phyloP scores from a whole-genome alignment of 1,140 invertebrate genomes.

The Procambarus virginalis region DNA sequence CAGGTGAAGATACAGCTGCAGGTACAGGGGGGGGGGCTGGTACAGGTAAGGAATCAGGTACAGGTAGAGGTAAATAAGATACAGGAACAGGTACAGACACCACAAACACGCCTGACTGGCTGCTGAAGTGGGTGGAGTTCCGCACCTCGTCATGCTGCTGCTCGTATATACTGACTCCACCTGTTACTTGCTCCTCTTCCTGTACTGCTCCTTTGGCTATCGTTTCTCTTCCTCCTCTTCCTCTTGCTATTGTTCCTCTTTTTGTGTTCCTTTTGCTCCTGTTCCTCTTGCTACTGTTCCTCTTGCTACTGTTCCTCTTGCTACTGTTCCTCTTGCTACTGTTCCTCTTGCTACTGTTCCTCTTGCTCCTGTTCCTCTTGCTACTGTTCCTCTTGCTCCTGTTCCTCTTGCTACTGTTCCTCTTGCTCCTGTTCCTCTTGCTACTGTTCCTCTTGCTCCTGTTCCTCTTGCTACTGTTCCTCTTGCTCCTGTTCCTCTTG shows the following conservation, averaged over 20 bases:
- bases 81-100: no score
- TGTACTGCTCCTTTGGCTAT: no score
- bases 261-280: not conserved
- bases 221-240: not conserved
- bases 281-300: not conserved
- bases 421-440: not conserved
- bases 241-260: not conserved
- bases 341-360: not conserved
- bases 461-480: not conserved
- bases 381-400: not conserved
- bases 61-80: no score
- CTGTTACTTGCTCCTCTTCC: no score
- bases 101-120: no score
- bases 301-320: not conserved
- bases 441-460: not conserved
- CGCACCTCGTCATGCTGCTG: no score
- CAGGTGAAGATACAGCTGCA: no score
- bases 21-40: no score
- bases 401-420: not conserved
- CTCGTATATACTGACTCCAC: no score
- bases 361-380: not conserved
- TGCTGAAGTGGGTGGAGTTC: no score
- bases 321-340: not conserved
- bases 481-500: not conserved
- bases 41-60: no score